Evolutionary conservation across 2,797 vertebrate genomes (phyloP).

Genomic region (Xerus rutilus): DNA sequence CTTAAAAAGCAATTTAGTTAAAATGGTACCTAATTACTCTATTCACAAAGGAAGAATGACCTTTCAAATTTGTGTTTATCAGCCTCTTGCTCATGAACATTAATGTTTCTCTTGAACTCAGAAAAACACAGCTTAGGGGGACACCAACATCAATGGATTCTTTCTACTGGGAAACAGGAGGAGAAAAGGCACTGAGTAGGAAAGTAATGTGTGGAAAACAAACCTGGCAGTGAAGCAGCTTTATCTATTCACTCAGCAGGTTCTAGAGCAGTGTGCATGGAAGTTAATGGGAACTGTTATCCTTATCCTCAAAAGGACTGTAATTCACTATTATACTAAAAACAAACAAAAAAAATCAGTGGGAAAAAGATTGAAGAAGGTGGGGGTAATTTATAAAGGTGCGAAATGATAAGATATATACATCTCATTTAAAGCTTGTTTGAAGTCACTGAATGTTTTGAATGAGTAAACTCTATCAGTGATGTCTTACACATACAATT

Average conservation of each 20-base stretch:
- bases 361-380: not conserved
- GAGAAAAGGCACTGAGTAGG: not conserved
- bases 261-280: too few relatives aligned
- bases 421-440: not conserved
- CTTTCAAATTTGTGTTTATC: constrained; percentile 56
- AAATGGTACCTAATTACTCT: constrained; percentile 54
- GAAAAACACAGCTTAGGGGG: not conserved
- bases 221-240: not conserved
- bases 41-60: constrained; percentile 47
- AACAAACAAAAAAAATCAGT: not conserved
- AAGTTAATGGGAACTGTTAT: not conserved
- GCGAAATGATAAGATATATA: not conserved
- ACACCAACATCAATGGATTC: not conserved
- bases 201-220: not conserved
- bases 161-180: not conserved
- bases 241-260: not conserved
- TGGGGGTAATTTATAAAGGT: not conserved
- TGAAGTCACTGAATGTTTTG: not conserved
- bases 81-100: constrained; percentile 48
- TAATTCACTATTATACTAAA: not conserved
- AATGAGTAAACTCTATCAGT: not conserved
- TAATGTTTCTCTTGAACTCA: constrained; percentile 51
- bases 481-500: not conserved
- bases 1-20: constrained; percentile 58
- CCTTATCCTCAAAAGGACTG: not conserved